Evolutionary conservation across 2,888 invertebrate species (phyloP), one percentile per base, ranked within the genome.

Genomic region (Pterobdella sp.): DNA sequence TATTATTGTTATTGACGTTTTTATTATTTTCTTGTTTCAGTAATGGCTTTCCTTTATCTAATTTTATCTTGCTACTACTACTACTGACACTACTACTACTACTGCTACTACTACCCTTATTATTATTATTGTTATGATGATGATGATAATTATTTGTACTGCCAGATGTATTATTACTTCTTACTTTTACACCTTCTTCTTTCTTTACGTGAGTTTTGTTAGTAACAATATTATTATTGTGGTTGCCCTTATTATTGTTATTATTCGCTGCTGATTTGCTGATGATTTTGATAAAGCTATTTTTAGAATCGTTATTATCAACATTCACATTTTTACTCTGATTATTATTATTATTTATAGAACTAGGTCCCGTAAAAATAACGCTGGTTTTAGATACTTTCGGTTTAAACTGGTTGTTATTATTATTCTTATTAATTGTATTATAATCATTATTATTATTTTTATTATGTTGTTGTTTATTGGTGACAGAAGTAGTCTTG

Each of bases 91-190:
- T 42, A 42, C 49, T 42, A 42, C 49, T 42, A 42, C 49, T 42
- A 42, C 49, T 42, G 22, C 49, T 42, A 42, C 22, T 42, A 42
- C 49, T 42, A 42, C 49, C 26, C 7, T 56, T 56, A 26, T 22
- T 56, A 3, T 56, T 56, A n/a, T 56, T 56, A n/a, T 56, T 56
- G 60, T 56, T 56, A 26, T 56, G 18, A 26, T 56, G 18, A 56
- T 56, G 18, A 22, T 56, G 18, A 56, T 18, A 26, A 26, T 56
- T 56, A 4, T 56, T 56, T 4, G 60, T 14, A 22, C 4, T 14
- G 7, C 10, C 60, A 18, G 60, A 3, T 22, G 4, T 56, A 4
- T 4, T 56, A 22, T 56, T 18, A 26, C 26, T 26, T 22, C n/a
- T 56, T 22, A 26, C 26, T 4, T 26, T 26, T 22, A 56, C 60